These are phyloP conservation scores for Pungitius pungitius DNA, from an alignment of 2,113 vertebrate species.

Conservation along the genomic window DNA sequence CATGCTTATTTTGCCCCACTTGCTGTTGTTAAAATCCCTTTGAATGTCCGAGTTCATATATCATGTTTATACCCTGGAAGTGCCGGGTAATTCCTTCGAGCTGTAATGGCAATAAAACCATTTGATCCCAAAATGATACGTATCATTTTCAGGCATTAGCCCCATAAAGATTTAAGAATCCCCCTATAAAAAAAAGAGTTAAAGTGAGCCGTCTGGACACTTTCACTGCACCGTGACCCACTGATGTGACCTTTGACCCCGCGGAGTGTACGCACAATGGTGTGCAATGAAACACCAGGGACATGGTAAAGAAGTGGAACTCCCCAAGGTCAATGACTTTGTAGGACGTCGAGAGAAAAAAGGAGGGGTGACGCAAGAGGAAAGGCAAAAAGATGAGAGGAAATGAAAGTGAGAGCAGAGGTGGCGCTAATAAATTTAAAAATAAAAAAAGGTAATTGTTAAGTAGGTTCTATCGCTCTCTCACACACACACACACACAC, in stretches of 20 bases:
- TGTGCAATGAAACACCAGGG: conserved; percentile 70
- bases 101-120: conserved; percentile 51
- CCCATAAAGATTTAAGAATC: conserved; percentile 50
- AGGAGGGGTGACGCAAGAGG: conserved; percentile 6
- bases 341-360: conserved; percentile 36
- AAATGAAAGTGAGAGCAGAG: conserved; percentile 30
- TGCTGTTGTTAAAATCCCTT: conserved; percentile 33
- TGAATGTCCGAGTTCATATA: conserved; percentile 25
- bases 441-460: background rate
- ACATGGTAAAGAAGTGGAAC: conserved; percentile 61
- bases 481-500: conserved; percentile 3
- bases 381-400: conserved; percentile 31
- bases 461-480: conserved; percentile 16
- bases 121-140: conserved; percentile 61
- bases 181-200: conserved; percentile 54
- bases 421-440: background rate
- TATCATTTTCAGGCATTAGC: conserved; percentile 60
- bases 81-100: conserved; percentile 35
- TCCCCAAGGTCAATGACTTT: conserved; percentile 67
- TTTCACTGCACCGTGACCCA: conserved; percentile 64
- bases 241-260: conserved; percentile 59
- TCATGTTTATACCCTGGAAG: conserved; percentile 61
- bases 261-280: conserved; percentile 67
- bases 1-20: conserved; percentile 15
- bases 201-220: conserved; percentile 71